Evolutionary conservation across 2,797 vertebrate species (phyloP).

Genomic region (Rhynchotus rufescens): DNA sequence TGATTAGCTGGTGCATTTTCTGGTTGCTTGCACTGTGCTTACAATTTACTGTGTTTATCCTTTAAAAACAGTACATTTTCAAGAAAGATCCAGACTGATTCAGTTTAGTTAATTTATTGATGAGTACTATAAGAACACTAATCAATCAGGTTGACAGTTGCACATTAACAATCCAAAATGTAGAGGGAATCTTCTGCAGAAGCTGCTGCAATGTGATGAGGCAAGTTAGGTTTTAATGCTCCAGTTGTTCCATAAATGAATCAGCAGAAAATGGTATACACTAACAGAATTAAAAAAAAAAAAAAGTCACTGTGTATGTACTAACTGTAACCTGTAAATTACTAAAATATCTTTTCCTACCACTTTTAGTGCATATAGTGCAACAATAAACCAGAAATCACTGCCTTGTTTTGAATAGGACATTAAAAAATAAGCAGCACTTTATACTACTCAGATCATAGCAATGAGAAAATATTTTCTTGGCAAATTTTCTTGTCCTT

Average conservation of each 20-base stretch:
- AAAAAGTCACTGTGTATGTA: background rate
- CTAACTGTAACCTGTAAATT: background rate
- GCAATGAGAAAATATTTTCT: background rate
- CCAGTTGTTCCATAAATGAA: background rate
- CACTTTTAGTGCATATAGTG: background rate
- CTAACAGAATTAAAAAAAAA: background rate
- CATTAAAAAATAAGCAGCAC: background rate
- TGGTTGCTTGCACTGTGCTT: background rate
- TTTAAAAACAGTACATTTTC: constrained; percentile 34
- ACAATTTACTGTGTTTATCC: background rate
- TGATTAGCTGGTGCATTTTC: background rate
- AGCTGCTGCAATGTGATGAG: background rate
- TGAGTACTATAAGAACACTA: constrained; percentile 20
- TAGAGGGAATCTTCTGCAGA: background rate
- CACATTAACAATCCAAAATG: constrained; percentile 31
- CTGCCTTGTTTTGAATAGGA: background rate
- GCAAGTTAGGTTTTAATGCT: background rate
- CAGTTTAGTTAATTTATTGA: constrained; percentile 28
- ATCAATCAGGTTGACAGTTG: constrained; percentile 32
- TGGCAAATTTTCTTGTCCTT: background rate
- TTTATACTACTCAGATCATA: background rate
- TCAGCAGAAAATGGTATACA: background rate
- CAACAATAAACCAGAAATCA: background rate
- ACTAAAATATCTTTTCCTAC: background rate
- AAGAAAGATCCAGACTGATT: background rate